Conservation (phyloP, 2,797 vertebrate genomes). For the Phoxinus dragarum region DNA sequence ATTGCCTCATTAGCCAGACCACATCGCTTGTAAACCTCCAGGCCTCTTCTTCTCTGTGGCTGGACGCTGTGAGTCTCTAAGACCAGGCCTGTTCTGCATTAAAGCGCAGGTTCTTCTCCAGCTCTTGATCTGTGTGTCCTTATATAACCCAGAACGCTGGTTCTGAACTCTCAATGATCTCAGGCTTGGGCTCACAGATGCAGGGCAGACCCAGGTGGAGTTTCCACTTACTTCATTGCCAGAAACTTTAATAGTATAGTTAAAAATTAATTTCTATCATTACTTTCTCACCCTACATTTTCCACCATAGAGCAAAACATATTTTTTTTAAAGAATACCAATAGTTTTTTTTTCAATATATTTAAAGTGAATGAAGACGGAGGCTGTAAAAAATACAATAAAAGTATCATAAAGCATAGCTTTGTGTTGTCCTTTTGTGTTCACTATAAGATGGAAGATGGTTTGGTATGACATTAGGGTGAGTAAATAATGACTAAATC, state of each 20-base stretch:
- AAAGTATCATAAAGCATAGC: neutral
- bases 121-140: constrained; percentile 41
- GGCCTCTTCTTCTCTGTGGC: constrained; percentile 8
- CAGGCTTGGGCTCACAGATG: constrained; percentile 43
- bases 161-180: constrained; percentile 37
- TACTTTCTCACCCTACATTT: constrained; percentile 9
- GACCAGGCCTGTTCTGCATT: constrained; percentile 40
- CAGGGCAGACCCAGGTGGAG: constrained; percentile 11
- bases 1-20: neutral
- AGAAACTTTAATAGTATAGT: neutral
- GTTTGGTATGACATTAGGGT: neutral
- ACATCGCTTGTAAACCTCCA: constrained; percentile 8
- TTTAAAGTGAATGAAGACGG: neutral
- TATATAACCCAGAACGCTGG: constrained; percentile 6
- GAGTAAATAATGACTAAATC: neutral
- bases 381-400: neutral
- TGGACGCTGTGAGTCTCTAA: constrained; percentile 1
- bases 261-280: neutral
- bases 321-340: neutral
- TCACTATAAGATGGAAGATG: neutral
- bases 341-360: neutral
- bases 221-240: constrained; percentile 31
- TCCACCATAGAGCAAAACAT: neutral
- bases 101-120: constrained; percentile 36
- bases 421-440: neutral